These are phyloP conservation scores for Scaptomyza parva DNA, from an alignment of 2,888 invertebrate genomes.

Conservation along the genomic window DNA sequence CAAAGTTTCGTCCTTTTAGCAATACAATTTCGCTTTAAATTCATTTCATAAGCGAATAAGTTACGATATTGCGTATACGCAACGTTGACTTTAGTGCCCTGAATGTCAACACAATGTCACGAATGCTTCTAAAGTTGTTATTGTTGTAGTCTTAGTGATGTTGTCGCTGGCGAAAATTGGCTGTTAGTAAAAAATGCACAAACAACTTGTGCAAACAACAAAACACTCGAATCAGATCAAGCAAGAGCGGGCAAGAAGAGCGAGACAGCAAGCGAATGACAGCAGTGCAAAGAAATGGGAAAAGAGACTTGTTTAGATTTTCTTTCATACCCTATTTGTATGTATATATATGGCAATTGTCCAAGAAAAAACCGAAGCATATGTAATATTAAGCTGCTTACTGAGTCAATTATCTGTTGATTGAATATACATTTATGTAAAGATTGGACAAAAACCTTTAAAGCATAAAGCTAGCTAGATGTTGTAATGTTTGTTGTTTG, in stretches of 20 bases:
- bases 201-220: constrained; percentile 55
- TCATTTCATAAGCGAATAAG: constrained; percentile 33
- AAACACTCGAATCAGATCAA: constrained; percentile 46
- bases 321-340: constrained; percentile 14
- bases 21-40: constrained; percentile 19
- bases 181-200: constrained; percentile 59
- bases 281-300: constrained; percentile 25
- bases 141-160: constrained; percentile 28
- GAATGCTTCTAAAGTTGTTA: constrained; percentile 7
- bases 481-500: constrained; percentile 1
- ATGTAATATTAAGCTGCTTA: neutral
- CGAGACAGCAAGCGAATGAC: neutral
- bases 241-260: too few species aligned
- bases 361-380: neutral
- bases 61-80: constrained; percentile 59
- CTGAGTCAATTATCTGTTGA: neutral
- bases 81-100: constrained; percentile 25
- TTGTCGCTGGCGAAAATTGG: constrained; percentile 50
- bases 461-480: too few species aligned
- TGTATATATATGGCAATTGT: neutral
- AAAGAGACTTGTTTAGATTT: constrained; percentile 30
- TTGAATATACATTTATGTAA: neutral
- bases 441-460: too few species aligned
- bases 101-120: constrained; percentile 66
- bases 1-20: constrained; percentile 14